Evolutionary conservation across 2,888 invertebrate genomes (phyloP), one percentile per base, ranked within the genome.

Genomic region (Thereva nobilitata): DNA sequence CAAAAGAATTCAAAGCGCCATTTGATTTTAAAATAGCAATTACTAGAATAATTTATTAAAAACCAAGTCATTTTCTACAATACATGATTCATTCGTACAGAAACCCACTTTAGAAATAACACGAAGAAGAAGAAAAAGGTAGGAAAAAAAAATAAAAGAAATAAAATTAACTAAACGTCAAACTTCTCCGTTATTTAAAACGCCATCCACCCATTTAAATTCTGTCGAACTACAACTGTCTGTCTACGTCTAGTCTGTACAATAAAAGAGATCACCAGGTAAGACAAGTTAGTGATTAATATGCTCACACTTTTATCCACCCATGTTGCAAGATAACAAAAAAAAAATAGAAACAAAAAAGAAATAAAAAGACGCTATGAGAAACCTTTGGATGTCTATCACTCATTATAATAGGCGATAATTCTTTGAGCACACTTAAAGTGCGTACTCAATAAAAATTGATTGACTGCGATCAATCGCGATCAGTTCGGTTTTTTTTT

Each of bases 341-440:
- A 23, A 23, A 23, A 23, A 23, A 23, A 23, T 23, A 23, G 23
- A 23, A 23, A 23, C 23, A 23, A 38, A 4, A 37, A 6, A 10
- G 5, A 10, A 10, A 49, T 7, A 35, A 38, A 45, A 49, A 37
- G 12, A 12, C 10, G 37, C 37, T 49, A 59, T 47, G 49, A 49
- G 47, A 59, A 59, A 59, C 38, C 49, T 40, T 49, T 59, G 23
- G 47, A 45, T 47, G 59, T 59, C 59, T 45, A 59, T 59, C 59
- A 59, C 49, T 59, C 59, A 59, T 59, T 47, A 59, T 59, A 59
- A 59, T 59, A 45, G 59, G 42, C 49, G 49, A 59, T 59, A 59
- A 59, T 59, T 59, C 59, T 59, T 49, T 59, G 49, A 47, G 59
- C 59, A 59, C 59, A 59, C 41, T 59, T 47, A 35, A 59, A 38